Evolutionary conservation across 2,888 invertebrate species (phyloP), one percentile per base, ranked within the genome.

Genomic region (Parthenolecanium corni): DNA sequence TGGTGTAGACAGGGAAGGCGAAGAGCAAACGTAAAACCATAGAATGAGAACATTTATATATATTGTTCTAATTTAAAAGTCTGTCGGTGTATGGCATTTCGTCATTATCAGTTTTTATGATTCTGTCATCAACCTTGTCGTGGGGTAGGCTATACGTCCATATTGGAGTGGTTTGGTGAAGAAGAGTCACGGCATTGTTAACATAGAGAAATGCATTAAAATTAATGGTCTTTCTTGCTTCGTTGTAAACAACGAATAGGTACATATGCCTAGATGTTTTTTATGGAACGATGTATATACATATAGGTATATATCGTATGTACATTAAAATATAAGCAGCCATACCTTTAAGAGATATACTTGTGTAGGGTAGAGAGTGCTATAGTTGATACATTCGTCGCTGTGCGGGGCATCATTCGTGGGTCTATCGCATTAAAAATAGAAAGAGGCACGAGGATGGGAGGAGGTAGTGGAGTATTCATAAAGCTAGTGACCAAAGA

Each of bases 141-240:
- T 36, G 11, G 12, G 44, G 23, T 46, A 14, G 14, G 14, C 44
- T 42, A 4, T 42, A 16, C 42, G 23, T 56, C 18, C 24, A 24
- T 18, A 20, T n/a, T n/a, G n/a, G n/a, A n/a, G n/a, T n/a, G n/a
- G n/a, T n/a, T n/a, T n/a, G n/a, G n/a, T n/a, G n/a, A n/a, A n/a
- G n/a, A n/a, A n/a, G 21, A 47, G 47, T 25, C 36, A 57, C 47
- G 47, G 57, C 31, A 47, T 47, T 57, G 47, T 47, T 47, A 61
- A 46, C 38, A n/a, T n/a, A 61, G 40, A 36, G 51, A 61, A 61
- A 61, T 61, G 49, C 61, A 61, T 61, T 61, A 61, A 61, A 61
- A 61, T 61, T 61, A 61, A 61, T 61, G 61, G 61, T 51, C 49
- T 51, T 25, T n/a, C 52, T 49, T 38, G 47, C 21, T 47, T 23